Evolutionary conservation across 2,888 invertebrate genomes (phyloP), one percentile per base, ranked within the genome.

Genomic region (Crocallis elinguaria): DNA sequence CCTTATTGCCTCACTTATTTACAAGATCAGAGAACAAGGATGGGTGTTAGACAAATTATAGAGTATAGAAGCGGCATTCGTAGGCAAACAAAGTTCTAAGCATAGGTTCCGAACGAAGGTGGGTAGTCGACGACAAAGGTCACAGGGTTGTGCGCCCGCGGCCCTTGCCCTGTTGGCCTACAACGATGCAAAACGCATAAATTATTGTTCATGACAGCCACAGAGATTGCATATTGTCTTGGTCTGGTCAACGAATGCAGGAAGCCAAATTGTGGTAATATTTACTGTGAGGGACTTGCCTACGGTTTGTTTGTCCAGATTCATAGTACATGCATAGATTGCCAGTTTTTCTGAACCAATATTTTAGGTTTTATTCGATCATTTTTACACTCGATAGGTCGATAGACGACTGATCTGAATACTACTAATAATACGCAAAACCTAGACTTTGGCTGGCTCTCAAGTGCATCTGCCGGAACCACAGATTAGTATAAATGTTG

Each of bases 41-140:
- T 66, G 60, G 65, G 64, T 69, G 60, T 66, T 67, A 67, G 62
- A 64, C 64, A 73, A 77, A 79, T 73, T 77, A 79, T 71, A 79
- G 73, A 69, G 74, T 68, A 67, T 71, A 60, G 65, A 63, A 64
- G 67, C 69, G 67, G 67, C 66, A 67, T 67, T 69, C 64, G 67
- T 70, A 62, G 71, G 70, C 73, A 80, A 79, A 79, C 76, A 77
- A 80, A 76, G 74, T 62, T 59, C 66, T 69, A 66, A 67, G 70
- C 66, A 60, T 68, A 25, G 45, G 46, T 41, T 46, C 39, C 50
- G 48, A 46, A 14, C 66, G 45, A 14, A 49, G 72, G 70, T 68
- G 77, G 75, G 73, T 74, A 75, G 79, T 76, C 69, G 73, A 76
- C 73, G 73, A 74, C 76, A 73, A 69, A 69, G 82, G 81, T 82